These are phyloP conservation scores for Falco punctatus DNA, from an alignment of 2,113 vertebrate species.

Conservation along the genomic window DNA sequence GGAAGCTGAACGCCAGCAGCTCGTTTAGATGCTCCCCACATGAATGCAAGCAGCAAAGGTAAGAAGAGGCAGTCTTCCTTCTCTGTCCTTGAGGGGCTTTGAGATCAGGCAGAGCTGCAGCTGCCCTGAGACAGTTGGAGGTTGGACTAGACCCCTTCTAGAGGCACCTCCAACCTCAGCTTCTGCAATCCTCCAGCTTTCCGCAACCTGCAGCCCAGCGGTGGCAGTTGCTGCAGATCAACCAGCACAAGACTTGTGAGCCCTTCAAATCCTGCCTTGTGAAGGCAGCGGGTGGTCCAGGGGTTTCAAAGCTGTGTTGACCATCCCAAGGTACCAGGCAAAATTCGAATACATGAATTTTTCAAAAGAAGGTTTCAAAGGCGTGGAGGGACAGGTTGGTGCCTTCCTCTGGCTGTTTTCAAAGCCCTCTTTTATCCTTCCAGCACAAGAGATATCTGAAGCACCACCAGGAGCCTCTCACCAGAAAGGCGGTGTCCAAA, in stretches of 20 bases:
- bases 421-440: not conserved
- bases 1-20: not conserved
- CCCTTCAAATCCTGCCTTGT: not conserved
- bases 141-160: not conserved
- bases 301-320: not conserved
- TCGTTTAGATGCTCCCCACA: not conserved
- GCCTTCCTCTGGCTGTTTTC: not conserved
- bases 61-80: not conserved
- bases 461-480: not conserved
- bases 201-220: not conserved
- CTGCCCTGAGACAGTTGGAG: not conserved
- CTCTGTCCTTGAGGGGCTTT: no score
- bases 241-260: not conserved
- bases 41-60: no score
- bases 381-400: not conserved
- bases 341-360: not conserved
- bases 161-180: not conserved
- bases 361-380: not conserved
- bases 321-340: not conserved
- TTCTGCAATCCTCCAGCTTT: not conserved
- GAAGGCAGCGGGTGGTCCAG: no score
- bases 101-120: not conserved
- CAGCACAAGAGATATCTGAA: not conserved
- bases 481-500: not conserved
- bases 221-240: not conserved